Conservation (phyloP, 2,888 invertebrate genomes). For the Cinara cedri region DNA sequence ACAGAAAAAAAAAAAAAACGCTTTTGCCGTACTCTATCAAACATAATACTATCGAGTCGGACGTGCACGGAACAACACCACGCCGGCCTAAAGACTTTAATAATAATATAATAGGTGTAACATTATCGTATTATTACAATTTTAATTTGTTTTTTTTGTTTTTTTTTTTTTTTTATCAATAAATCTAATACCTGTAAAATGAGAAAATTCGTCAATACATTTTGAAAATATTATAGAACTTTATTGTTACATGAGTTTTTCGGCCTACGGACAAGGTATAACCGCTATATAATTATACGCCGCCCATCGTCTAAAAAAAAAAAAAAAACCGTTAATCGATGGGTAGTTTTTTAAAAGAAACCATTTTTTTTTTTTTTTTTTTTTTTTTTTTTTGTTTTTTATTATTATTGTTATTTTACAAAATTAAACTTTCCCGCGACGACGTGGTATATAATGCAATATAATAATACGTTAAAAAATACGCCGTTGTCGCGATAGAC, state of each 20-base stretch:
- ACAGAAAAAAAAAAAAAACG: too few relatives aligned
- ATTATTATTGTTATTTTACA: too few relatives aligned
- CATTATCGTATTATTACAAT: too few relatives aligned
- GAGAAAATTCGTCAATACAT: slow-evolving; percentile 46
- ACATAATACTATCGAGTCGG: slow-evolving; percentile 5
- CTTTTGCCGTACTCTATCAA: not conserved
- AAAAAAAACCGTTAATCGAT: not conserved
- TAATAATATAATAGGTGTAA: slow-evolving; percentile 6
- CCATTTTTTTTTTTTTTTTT: too few relatives aligned
- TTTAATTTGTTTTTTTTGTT: slow-evolving; percentile 19
- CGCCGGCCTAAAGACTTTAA: slow-evolving; percentile 19
- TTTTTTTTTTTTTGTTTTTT: too few relatives aligned
- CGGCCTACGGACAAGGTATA: slow-evolving; percentile 1
- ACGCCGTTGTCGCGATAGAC: slow-evolving; percentile 4
- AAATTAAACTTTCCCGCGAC: too few relatives aligned
- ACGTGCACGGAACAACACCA: not conserved
- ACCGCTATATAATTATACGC: not conserved
- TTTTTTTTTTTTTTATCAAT: slow-evolving; percentile 26
- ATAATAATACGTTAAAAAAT: not conserved
- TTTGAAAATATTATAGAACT: not conserved
- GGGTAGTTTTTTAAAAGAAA: not conserved
- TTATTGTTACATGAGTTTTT: not conserved
- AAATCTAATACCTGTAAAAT: slow-evolving; percentile 53
- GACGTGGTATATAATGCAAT: not conserved
- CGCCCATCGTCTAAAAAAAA: not conserved